Conservation (phyloP, 2,888 invertebrate species). For the Latheticus oryzae region DNA sequence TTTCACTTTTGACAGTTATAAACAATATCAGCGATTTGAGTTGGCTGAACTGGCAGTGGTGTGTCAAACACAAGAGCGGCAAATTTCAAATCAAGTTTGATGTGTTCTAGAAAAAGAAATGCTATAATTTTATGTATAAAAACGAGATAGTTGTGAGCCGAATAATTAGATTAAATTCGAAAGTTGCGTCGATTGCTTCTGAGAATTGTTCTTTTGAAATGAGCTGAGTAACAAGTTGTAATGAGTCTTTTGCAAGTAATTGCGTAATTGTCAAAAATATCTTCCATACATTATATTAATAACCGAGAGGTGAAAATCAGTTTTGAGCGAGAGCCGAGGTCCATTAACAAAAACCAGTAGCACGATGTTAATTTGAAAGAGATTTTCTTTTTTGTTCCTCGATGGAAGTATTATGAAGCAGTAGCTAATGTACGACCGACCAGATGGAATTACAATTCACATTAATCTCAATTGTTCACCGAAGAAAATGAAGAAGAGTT, state of each 20-base stretch:
- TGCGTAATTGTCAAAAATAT: conserved; percentile 47
- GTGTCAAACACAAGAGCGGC: conserved; percentile 1
- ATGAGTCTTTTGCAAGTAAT: conserved; percentile 41
- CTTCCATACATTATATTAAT: conserved; percentile 53
- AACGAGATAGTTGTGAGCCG: not conserved
- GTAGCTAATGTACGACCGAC: conserved; percentile 49
- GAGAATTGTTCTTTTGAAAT: conserved; percentile 34
- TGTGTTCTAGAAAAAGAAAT: no score
- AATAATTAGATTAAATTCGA: conserved; percentile 33
- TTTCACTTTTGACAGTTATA: conserved; percentile 47
- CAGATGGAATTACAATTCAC: conserved; percentile 52
- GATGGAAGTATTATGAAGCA: conserved; percentile 30
- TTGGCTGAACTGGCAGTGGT: conserved; percentile 27
- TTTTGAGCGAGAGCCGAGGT: conserved; percentile 52
- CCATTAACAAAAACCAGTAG: conserved; percentile 63
- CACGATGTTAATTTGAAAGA: conserved; percentile 62
- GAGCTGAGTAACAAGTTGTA: conserved; percentile 38
- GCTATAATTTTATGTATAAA: not conserved
- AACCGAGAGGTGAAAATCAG: conserved; percentile 56
- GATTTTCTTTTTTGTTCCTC: conserved; percentile 55
- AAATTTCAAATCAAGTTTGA: conserved; percentile 18
- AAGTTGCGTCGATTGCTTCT: conserved; percentile 14
- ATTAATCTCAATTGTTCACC: conserved; percentile 46
- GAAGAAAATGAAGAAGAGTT: conserved; percentile 35
- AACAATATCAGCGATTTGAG: conserved; percentile 31